phyloP scores from a whole-genome alignment of 64 coral and sea anemone genomes.

The Montipora efflorescens region DNA sequence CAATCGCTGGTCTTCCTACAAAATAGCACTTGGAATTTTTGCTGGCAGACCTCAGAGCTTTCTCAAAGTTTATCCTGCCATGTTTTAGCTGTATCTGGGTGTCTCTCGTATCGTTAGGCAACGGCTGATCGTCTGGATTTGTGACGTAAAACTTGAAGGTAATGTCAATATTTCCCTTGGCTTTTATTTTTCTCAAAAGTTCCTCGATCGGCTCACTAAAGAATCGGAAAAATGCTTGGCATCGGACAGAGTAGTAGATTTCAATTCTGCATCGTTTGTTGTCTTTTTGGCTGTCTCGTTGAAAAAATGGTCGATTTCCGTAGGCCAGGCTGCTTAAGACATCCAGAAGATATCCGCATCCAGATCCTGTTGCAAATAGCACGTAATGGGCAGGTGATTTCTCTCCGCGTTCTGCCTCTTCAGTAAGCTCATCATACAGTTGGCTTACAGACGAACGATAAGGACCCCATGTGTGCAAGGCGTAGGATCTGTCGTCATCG shows the following conservation, averaged over 20 bases:
- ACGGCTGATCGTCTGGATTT: background rate
- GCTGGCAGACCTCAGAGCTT: conserved; percentile 34
- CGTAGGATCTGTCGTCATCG: background rate
- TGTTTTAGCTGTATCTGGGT: conserved; percentile 28
- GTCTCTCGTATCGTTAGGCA: background rate
- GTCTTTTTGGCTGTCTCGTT: background rate
- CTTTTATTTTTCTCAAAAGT: conserved; percentile 40
- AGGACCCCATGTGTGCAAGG: conserved; percentile 65
- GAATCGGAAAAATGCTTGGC: conserved; percentile 44
- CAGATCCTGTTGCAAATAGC: conserved; percentile 72
- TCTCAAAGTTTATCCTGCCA: conserved; percentile 51
- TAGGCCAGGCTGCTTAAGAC: conserved; percentile 66
- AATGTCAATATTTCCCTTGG: conserved; percentile 30
- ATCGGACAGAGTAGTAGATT: conserved; percentile 69
- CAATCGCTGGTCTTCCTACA: conserved; percentile 76
- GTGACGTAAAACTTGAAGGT: conserved; percentile 60
- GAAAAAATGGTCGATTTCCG: background rate
- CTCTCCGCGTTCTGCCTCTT: background rate
- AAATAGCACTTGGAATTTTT: conserved; percentile 60
- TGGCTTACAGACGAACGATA: conserved; percentile 70
- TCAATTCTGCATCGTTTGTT: conserved; percentile 21
- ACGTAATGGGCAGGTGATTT: conserved; percentile 25
- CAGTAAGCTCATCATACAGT: conserved; percentile 27
- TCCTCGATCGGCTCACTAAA: conserved; percentile 7
- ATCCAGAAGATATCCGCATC: conserved; percentile 73